These are phyloP conservation scores for Eidolon dupreanum DNA, from an alignment of 2,797 vertebrate species.

Conservation along the genomic window DNA sequence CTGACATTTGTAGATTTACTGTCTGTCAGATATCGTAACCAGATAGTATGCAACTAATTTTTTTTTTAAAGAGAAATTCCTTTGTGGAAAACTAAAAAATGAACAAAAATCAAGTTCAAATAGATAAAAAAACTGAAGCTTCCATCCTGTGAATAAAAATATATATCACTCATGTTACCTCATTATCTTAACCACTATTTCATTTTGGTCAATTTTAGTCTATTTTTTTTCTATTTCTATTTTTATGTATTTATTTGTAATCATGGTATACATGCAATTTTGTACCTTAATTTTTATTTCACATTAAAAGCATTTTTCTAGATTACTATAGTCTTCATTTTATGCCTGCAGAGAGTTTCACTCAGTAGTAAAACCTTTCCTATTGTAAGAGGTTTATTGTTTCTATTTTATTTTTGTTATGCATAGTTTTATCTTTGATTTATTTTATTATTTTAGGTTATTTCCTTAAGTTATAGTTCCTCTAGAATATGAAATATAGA, in stretches of 20 bases:
- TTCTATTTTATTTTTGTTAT: background rate
- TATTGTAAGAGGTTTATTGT: background rate
- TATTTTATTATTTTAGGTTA: constrained; percentile 38
- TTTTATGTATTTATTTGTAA: background rate
- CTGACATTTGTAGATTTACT: background rate
- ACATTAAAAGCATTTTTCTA: background rate
- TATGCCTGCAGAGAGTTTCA: background rate
- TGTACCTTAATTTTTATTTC: background rate
- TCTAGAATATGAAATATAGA: background rate
- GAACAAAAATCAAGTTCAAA: background rate
- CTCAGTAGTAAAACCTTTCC: background rate
- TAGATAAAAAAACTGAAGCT: background rate
- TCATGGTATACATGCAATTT: background rate
- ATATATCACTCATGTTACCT: background rate
- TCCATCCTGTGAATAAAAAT: background rate
- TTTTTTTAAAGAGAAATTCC: background rate
- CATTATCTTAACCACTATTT: background rate
- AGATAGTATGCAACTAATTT: background rate
- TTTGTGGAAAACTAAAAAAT: background rate
- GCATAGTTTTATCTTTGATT: constrained; percentile 16
- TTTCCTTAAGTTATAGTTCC: background rate
- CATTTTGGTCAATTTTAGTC: constrained; percentile 28
- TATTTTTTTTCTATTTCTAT: background rate
- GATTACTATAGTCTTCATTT: background rate
- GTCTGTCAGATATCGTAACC: background rate